A percentile compares a stretch with the other conserved stretches of the same genome.
These are phyloP conservation scores for Novumbra hubbsi DNA, from an alignment of 2,797 vertebrate species.

Conservation along the genomic window DNA sequence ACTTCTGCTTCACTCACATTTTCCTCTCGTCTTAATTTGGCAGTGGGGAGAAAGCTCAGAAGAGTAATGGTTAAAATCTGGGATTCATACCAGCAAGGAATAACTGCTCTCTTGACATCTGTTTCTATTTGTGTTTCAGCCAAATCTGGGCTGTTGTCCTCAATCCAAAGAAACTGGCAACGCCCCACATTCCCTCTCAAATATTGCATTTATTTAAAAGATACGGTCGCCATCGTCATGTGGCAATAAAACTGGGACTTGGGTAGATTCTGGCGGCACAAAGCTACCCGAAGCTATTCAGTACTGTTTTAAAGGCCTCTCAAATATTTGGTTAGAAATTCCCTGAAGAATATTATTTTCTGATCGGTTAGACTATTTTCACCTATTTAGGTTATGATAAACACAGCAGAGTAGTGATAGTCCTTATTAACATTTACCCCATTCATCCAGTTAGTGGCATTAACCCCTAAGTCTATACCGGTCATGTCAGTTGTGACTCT, in stretches of 20 bases:
- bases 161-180: conserved; percentile 55
- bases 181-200: conserved; percentile 32
- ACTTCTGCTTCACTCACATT: conserved; percentile 26
- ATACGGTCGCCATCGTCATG: not conserved
- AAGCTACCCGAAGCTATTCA: not conserved
- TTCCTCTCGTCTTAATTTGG: conserved; percentile 57
- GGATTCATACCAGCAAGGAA: conserved; percentile 38
- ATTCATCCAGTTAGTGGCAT: not conserved
- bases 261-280: not conserved
- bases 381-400: conserved; percentile 36
- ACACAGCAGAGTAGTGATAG: not conserved
- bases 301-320: conserved; percentile 44
- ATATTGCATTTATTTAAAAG: conserved; percentile 31
- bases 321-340: conserved; percentile 53
- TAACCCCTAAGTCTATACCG: not conserved
- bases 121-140: conserved; percentile 73
- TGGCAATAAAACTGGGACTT: not conserved
- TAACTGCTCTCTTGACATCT: conserved; percentile 58
- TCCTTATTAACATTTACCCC: not conserved
- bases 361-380: conserved; percentile 19
- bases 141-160: conserved; percentile 63
- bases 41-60: conserved; percentile 27
- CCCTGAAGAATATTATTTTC: conserved; percentile 30
- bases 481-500: not conserved
- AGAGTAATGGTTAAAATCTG: conserved; percentile 53